phyloP scores from a whole-genome alignment of 2,888 invertebrate genomes.

The Copidosoma aretas region DNA sequence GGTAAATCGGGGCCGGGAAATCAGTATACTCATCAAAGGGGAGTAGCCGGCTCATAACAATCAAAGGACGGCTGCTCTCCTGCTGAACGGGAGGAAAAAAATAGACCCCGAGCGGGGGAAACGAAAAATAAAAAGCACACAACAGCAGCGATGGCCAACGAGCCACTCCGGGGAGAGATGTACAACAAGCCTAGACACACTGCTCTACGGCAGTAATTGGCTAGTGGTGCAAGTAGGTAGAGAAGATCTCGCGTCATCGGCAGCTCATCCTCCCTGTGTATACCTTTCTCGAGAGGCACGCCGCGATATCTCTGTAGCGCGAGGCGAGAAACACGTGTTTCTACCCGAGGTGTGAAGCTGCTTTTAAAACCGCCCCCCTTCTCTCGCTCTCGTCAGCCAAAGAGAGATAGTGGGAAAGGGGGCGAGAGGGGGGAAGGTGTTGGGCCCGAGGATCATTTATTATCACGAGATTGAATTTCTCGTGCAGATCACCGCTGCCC shows the following conservation, averaged over 20 bases:
- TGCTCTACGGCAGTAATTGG: too few relatives aligned
- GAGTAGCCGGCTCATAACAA: constrained; percentile 34
- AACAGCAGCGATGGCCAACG: too few relatives aligned
- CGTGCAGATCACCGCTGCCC: constrained; percentile 30
- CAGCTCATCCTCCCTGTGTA: too few relatives aligned
- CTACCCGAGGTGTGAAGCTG: not conserved
- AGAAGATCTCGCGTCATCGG: too few relatives aligned
- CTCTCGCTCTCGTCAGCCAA: constrained; percentile 23
- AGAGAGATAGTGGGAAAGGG: constrained; percentile 48
- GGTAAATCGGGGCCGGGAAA: constrained; percentile 29
- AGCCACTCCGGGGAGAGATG: too few relatives aligned
- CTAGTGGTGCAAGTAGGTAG: too few relatives aligned
- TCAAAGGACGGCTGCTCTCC: constrained; percentile 30
- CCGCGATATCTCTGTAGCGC: too few relatives aligned
- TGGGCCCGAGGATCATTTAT: constrained; percentile 62
- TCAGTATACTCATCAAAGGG: constrained; percentile 38
- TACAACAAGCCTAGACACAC: too few relatives aligned
- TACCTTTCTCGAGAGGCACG: too few relatives aligned
- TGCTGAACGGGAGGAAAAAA: constrained; percentile 2
- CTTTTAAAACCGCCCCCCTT: not conserved
- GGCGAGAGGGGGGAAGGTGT: constrained; percentile 53
- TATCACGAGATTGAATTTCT: constrained; percentile 64
- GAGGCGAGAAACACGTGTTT: not conserved
- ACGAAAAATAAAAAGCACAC: too few relatives aligned
- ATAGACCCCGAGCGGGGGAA: too few relatives aligned